phyloP scores from a whole-genome alignment of 2,888 invertebrate species.

The Patella depressa region DNA sequence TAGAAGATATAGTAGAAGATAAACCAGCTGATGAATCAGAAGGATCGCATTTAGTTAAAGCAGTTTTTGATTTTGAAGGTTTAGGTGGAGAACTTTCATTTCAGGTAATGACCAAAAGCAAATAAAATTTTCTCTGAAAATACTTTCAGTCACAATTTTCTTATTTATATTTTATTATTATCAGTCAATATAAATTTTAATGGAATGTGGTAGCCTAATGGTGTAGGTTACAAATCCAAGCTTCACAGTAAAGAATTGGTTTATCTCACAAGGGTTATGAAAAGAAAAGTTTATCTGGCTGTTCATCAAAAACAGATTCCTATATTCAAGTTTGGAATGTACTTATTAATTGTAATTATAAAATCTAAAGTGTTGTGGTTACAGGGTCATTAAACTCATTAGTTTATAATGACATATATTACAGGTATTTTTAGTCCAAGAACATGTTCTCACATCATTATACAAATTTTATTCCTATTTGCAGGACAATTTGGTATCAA shows the following conservation, averaged over 20 bases:
- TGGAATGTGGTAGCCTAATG: too few species aligned
- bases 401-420: too few species aligned
- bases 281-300: not conserved
- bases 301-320: not conserved
- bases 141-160: too few species aligned
- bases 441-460: not conserved
- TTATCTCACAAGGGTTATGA: too few species aligned
- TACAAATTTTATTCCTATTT: not conserved
- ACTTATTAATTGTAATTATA: too few species aligned
- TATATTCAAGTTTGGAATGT: constrained; percentile 1
- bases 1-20: constrained; percentile 53
- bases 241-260: too few species aligned
- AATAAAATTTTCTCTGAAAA: not conserved
- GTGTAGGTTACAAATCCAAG: too few species aligned
- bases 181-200: too few species aligned
- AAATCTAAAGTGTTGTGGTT: too few species aligned
- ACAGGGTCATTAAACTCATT: too few species aligned
- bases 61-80: constrained; percentile 56
- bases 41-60: constrained; percentile 29
- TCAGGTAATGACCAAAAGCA: constrained; percentile 40
- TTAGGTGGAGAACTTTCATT: constrained; percentile 54
- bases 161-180: too few species aligned
- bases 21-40: not conserved
- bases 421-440: too few species aligned
- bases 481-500: not conserved